phyloP scores from a whole-genome alignment of 2,113 vertebrate genomes.

The Agelaius tricolor region DNA sequence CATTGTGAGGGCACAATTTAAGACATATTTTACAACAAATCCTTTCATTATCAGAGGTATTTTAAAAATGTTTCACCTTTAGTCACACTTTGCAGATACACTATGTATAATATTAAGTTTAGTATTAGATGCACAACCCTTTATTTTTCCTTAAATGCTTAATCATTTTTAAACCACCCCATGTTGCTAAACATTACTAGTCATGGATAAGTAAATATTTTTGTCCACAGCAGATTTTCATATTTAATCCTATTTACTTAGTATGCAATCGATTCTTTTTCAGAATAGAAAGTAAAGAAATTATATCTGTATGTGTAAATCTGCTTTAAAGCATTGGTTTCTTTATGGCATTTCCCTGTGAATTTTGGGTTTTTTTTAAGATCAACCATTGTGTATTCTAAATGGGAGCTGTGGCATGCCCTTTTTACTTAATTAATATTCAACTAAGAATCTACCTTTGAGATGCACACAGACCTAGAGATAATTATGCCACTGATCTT shows the following conservation, averaged over 20 bases:
- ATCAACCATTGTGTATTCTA: not conserved
- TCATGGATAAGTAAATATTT: not conserved
- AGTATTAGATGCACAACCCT: not conserved
- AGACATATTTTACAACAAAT: conserved; percentile 1
- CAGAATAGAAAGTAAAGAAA: not conserved
- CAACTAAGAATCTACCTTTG: not conserved
- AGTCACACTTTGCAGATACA: conserved; percentile 10
- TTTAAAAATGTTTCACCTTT: conserved; percentile 35
- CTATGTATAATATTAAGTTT: not conserved
- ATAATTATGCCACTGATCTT: not conserved
- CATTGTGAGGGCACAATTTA: not conserved
- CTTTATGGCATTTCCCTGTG: not conserved
- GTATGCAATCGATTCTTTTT: not conserved
- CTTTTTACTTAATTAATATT: not conserved
- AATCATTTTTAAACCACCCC: not conserved
- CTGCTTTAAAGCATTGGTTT: not conserved
- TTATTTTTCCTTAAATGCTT: not conserved
- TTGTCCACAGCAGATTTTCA: not conserved
- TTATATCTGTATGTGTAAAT: not conserved
- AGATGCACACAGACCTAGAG: not conserved
- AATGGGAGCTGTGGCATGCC: not conserved
- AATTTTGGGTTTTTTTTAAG: not conserved
- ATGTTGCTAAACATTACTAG: not conserved
- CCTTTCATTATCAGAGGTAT: conserved; percentile 47
- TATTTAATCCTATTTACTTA: not conserved